Base-by-base conservation (phyloP, 2,797 vertebrate species). In the Hirundo rustica region DNA sequence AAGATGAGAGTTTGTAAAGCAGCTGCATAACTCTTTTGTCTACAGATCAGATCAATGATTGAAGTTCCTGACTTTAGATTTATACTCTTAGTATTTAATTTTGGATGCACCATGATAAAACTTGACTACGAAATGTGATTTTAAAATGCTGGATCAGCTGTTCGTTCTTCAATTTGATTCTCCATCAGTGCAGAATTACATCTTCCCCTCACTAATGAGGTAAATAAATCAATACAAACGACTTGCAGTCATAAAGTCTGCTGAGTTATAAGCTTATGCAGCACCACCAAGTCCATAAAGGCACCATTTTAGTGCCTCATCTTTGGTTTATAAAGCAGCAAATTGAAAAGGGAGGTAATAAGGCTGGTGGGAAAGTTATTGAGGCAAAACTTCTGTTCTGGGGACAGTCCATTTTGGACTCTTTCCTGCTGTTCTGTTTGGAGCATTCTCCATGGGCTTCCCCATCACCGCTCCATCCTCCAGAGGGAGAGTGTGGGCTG, bases 151-250 rank as follows among this genome's bases (percentile, higher is more conserved):
- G 90, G 10, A 89, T 93, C 80, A 85, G 66, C 76, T 85, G 2
- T 70, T 90, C 2, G 8, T 81, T 30, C 55, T 91, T 92, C 76
- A 94, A 3, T 91, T 91, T 17, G 4, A 5, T 88, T 80, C 54
- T 88, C 80, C 36, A 54, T 96, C 90, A 81, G 6, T 73, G 83
- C 11, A 2, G 64, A 93, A 94, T 95, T 93, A 42, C 70, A 76
- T 95, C 80, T 95, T 94, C 25, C 60, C 22, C 23, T 84, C 20
- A 2, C 32, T 95, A 79, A 95, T 90, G 88, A 94, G 87, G 83
- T 94, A 93, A 84, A 92, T 84, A 94, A 90, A 94, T 95, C 55
- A 1, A 92, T 95, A 94, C 32, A 93, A 93, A 82, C 85, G 60
- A 70, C 77, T 95, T 73, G 36, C 42, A 89, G 71, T 81, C 92